Evolutionary conservation across 2,113 vertebrate genomes (phyloP), one percentile per base, ranked within the genome.

Genomic region (Hemicordylus capensis): DNA sequence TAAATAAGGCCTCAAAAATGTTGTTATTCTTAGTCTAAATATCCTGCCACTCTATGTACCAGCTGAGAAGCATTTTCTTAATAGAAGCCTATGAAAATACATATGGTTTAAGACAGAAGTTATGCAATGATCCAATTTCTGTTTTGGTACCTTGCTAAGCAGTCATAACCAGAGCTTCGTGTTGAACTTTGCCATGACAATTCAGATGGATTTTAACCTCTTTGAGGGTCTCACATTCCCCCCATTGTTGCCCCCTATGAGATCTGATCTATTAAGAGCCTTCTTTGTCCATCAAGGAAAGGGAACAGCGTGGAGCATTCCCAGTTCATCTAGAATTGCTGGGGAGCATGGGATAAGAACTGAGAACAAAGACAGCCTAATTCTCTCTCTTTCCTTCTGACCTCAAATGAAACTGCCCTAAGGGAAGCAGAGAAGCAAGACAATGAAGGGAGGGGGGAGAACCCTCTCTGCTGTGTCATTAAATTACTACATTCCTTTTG

Each of bases 321-420:
- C 0, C 0, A 26, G 85, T 59, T 72, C 0, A 2, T 42, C 89
- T 90, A 63, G 48, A 46, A 58, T 34, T 54, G n/a, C 0, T 0
- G 64, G 67, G 56, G 7, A 87, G 56, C 14, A 76, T 86, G 77
- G 80, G 87, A 85, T 34, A 0, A 0, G 63, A 20, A 24, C 0
- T 0, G 6, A 14, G 58, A 90, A 87, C 74, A 92, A 90, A 89
- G 84, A 88, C 22, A 14, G 11, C 64, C 37, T 76, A 81, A 51
- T 76, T 61, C 28, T 80, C 76, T 61, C 44, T 56, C 83, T 76
- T 61, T 46, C 63, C 73, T 56, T 87, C 69, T 1, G 0, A 59
- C 56, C 73, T 64, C 63, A 73, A 59, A 83, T 58, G 37, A 6
- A 20, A 0, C 77, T 39, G 5, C 28, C 76, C 63, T 19, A 4